These are phyloP conservation scores for Anser brachyrhynchus DNA, from an alignment of 2,113 vertebrate genomes.

Conservation along the genomic window DNA sequence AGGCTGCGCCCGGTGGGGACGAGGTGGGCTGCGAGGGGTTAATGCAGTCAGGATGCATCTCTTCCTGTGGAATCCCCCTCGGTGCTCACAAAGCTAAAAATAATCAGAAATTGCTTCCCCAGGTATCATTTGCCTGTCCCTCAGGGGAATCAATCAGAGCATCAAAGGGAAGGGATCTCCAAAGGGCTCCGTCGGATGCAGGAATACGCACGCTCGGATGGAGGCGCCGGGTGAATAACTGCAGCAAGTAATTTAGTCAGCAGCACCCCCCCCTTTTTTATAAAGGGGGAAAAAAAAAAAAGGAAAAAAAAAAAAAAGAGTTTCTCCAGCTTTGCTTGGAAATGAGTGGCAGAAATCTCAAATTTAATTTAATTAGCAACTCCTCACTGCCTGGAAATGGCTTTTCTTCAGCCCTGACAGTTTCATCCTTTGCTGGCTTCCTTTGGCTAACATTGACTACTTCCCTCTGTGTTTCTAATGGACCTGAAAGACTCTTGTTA, in stretches of 20 bases:
- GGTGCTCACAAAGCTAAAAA: conserved; percentile 52
- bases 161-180: conserved; percentile 74
- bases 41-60: neutral
- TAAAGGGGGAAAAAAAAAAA: too few species aligned
- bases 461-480: conserved; percentile 63
- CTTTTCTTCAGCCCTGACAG: conserved; percentile 26
- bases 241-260: neutral
- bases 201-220: rapidly evolving
- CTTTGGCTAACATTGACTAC: conserved; percentile 48
- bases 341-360: conserved; percentile 2
- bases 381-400: conserved; percentile 51
- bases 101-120: conserved; percentile 71
- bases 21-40: neutral
- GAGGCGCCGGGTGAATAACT: neutral
- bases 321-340: neutral
- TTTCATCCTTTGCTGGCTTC: conserved; percentile 19
- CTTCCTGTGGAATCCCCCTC: conserved; percentile 5
- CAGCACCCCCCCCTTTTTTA: neutral
- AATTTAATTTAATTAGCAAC: conserved; percentile 62
- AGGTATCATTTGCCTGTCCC: conserved; percentile 53
- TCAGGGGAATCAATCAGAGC: conserved; percentile 60
- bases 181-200: conserved; percentile 51
- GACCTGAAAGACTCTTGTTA: conserved; percentile 25
- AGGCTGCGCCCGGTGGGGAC: neutral
- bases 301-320: neutral